Conservation (phyloP, 2,797 vertebrate species). For the Neosalanx taihuensis region DNA sequence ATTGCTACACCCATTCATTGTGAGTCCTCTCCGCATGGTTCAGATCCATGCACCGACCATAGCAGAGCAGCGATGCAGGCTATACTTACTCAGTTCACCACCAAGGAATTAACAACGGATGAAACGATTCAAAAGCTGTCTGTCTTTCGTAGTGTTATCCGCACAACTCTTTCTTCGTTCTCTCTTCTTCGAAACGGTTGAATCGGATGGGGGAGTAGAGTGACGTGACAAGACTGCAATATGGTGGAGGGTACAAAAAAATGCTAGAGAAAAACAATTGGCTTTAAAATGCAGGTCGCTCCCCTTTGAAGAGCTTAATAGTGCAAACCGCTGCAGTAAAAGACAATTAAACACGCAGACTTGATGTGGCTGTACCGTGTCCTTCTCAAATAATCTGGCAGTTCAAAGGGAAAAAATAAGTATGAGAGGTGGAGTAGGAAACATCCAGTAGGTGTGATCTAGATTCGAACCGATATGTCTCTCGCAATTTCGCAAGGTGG, state of each 20-base stretch:
- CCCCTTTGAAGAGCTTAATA: slow-evolving; percentile 45
- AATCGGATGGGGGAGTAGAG: slow-evolving; percentile 65
- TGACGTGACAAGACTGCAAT: slow-evolving; percentile 80
- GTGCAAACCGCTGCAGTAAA: slow-evolving; percentile 66
- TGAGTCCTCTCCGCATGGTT: slow-evolving; percentile 49
- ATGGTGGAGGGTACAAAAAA: slow-evolving; percentile 67
- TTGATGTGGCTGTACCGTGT: slow-evolving; percentile 41
- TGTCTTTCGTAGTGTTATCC: slow-evolving; percentile 72
- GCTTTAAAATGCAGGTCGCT: slow-evolving; percentile 75
- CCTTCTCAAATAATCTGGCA: slow-evolving; percentile 51
- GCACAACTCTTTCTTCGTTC: slow-evolving; percentile 51
- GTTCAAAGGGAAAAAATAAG: not conserved
- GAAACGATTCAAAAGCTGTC: slow-evolving; percentile 72
- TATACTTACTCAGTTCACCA: slow-evolving; percentile 77
- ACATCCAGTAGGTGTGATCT: not conserved
- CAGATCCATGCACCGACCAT: slow-evolving; percentile 63
- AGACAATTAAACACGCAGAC: slow-evolving; percentile 41
- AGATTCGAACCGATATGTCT: too few species aligned
- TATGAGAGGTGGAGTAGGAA: not conserved
- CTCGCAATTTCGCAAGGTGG: not conserved
- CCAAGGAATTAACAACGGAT: slow-evolving; percentile 72
- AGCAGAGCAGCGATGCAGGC: slow-evolving; percentile 63
- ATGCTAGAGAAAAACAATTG: slow-evolving; percentile 28
- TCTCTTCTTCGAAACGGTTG: slow-evolving; percentile 59
- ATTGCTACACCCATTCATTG: slow-evolving; percentile 70